Base-by-base conservation (phyloP, 2,888 invertebrate genomes). In the Cyrtodaria siliqua region DNA sequence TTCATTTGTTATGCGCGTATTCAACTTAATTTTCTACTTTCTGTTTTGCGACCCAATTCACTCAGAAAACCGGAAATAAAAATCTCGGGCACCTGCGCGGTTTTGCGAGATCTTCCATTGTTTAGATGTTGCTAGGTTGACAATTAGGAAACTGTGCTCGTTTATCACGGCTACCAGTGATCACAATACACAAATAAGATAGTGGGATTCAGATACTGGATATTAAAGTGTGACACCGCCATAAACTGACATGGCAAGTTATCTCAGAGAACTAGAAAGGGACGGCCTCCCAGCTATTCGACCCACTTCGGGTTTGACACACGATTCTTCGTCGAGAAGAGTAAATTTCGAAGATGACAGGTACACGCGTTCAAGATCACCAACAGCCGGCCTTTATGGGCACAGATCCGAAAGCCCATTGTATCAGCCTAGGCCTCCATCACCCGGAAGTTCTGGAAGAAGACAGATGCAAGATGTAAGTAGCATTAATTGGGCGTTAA, bases 351-450 rank as follows among this genome's bases (percentile, higher is more conserved):
- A 73, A 18, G 80, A 81, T 49, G 80, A 76, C 24, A 49, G 61
- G 49, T 61, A 29, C 14, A 27, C 64, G 12, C 55, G 68, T 12
- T 38, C 57, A 33, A 78, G 77, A 70, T 81, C 72, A 60, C 62
- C 77, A 29, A 52, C 77, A 56, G 61, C 44, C 57, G 53, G 62
- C 26, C 29, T 53, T 47, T 55, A 70, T 33, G 40, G 60, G 18
- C 57, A 67, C 26, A 18, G 56, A 62, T 53, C 56, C 24, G 75
- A 71, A 29, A 71, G 73, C 52, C 69, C 79, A 23, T 20, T 77
- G 24, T 69, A 81, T 60, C 75, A 84, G 38, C 82, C 84, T 9
- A 70, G 86, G 72, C 85, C 85, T 26, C 84, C 84, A 16, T 86
- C 85, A n/a, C 85, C 84, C 4, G 72, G 72, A 8, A 29, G 44